A percentile compares a stretch with the other conserved stretches of the same genome.
Evolutionary conservation across 2,113 vertebrate genomes (phyloP).

Genomic region (Calonectris borealis): DNA sequence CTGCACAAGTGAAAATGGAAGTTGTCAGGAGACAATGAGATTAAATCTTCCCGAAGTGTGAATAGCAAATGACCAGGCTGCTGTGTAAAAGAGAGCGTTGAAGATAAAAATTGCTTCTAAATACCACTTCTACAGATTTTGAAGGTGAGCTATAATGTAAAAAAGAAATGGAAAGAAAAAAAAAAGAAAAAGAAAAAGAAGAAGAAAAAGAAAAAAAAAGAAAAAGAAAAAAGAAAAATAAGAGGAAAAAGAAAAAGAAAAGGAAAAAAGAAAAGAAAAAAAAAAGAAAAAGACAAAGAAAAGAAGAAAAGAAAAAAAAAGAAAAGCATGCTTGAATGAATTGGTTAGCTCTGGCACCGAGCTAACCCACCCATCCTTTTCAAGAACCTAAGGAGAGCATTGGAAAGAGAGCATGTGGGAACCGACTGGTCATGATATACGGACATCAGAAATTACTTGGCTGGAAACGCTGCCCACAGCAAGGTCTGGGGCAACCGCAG

Average conservation of each 20-base stretch:
- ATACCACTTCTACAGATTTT: background rate
- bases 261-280: background rate
- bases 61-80: background rate
- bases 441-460: background rate
- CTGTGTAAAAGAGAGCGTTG: background rate
- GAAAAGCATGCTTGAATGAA: rapidly evolving
- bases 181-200: too few relatives aligned
- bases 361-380: background rate
- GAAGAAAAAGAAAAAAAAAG: too few relatives aligned
- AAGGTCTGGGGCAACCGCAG: background rate
- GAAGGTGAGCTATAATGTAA: background rate
- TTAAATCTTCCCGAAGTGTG: background rate
- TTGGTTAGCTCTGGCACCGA: background rate
- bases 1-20: background rate
- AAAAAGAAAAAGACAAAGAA: rapidly evolving
- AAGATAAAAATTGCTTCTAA: background rate
- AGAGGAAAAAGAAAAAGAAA: rapidly evolving
- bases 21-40: background rate
- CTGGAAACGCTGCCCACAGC: background rate
- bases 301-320: rapidly evolving
- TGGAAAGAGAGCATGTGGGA: background rate
- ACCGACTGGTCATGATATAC: background rate
- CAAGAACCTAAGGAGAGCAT: background rate
- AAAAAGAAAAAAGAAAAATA: rapidly evolving
- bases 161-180: too few relatives aligned